Evolutionary conservation across 2,113 vertebrate species (phyloP).

Genomic region (Daboia siamensis): DNA sequence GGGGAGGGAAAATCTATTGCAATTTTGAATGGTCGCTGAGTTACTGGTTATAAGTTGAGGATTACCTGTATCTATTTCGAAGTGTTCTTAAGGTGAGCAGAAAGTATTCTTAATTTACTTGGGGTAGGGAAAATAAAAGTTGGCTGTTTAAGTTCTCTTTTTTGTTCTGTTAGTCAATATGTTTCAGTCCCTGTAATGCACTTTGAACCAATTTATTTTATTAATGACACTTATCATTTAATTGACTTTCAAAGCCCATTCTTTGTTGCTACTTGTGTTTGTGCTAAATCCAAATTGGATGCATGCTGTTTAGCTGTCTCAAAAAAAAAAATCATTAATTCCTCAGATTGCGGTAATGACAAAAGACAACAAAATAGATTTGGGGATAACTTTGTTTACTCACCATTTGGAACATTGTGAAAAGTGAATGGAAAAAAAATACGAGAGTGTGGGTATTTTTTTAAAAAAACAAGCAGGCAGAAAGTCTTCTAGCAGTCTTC

Average conservation of each 20-base stretch:
- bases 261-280: slow-evolving; percentile 8
- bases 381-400: background rate
- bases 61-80: background rate
- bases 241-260: slow-evolving; percentile 23
- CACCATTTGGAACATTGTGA: background rate
- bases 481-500: background rate
- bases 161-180: background rate
- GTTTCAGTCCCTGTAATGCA: background rate
- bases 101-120: background rate
- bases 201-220: slow-evolving; percentile 14
- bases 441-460: background rate
- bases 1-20: background rate
- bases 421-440: background rate
- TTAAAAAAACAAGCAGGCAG: background rate
- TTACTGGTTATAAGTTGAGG: background rate
- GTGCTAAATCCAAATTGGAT: slow-evolving; percentile 24
- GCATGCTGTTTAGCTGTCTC: slow-evolving; percentile 20
- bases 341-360: slow-evolving; percentile 17
- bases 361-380: slow-evolving; percentile 13
- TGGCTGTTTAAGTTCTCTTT: background rate
- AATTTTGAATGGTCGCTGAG: background rate
- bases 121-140: background rate
- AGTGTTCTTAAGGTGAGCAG: background rate
- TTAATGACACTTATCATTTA: slow-evolving; percentile 10
- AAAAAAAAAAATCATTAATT: slow-evolving; percentile 24